Conservation (phyloP, 2,113 vertebrate species). For the Myotis davidii region DNA sequence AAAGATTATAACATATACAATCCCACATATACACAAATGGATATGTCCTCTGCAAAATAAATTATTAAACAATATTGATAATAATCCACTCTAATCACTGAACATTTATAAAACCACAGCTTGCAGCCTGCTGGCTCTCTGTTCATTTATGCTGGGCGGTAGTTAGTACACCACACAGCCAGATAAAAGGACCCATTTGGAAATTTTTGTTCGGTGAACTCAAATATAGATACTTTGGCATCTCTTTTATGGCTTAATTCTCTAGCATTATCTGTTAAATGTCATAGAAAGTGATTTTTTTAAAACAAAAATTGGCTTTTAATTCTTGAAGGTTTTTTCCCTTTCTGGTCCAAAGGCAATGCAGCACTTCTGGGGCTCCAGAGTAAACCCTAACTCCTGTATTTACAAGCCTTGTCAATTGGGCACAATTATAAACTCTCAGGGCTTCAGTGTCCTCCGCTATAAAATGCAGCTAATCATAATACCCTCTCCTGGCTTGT, state of each 20-base stretch:
- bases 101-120: not conserved
- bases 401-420: not conserved
- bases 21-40: not conserved
- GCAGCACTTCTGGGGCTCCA: not conserved
- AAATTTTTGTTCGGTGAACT: not conserved
- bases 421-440: not conserved
- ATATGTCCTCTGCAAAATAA: conserved; percentile 11
- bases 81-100: not conserved
- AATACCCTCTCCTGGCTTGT: not conserved
- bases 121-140: not conserved
- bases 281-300: not conserved
- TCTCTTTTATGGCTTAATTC: conserved; percentile 9
- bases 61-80: conserved; percentile 19
- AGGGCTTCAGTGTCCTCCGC: not conserved
- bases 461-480: not conserved
- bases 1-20: not conserved
- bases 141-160: not conserved
- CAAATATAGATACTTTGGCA: not conserved
- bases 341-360: not conserved
- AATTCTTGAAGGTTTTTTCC: not conserved
- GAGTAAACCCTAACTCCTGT: not conserved
- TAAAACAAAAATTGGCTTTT: not conserved
- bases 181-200: not conserved
- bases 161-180: not conserved
- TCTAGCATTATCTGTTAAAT: not conserved